These are phyloP conservation scores for Sebastes diaconus DNA, from an alignment of 2,797 vertebrate genomes.

Conservation along the genomic window DNA sequence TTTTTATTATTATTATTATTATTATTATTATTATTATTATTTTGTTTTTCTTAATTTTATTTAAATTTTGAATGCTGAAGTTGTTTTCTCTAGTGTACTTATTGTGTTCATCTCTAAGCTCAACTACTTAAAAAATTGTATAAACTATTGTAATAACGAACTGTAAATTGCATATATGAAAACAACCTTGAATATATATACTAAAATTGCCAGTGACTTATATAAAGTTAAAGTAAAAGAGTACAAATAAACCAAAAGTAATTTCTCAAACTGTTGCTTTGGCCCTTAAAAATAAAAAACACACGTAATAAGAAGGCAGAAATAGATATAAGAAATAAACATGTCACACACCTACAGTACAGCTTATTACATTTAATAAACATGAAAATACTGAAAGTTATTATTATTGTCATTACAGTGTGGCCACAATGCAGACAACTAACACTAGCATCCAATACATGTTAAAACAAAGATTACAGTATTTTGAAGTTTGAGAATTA, in stretches of 20 bases:
- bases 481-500: neutral
- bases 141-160: too few relatives aligned
- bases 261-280: neutral
- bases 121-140: too few relatives aligned
- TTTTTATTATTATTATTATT: too few relatives aligned
- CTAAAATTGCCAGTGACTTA: neutral
- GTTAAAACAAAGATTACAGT: constrained; percentile 13
- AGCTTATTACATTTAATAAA: constrained; percentile 20
- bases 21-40: too few relatives aligned
- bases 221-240: neutral
- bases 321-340: neutral
- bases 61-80: too few relatives aligned
- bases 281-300: neutral
- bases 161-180: too few relatives aligned
- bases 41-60: too few relatives aligned
- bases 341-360: neutral
- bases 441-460: neutral
- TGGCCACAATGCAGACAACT: neutral
- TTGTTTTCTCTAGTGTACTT: too few relatives aligned
- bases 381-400: constrained; percentile 12
- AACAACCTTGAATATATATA: too few relatives aligned
- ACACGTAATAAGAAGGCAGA: neutral
- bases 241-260: neutral
- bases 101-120: too few relatives aligned
- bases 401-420: neutral